Evolutionary conservation across 2,113 vertebrate genomes (phyloP).

Genomic region (Nymphicus hollandicus): DNA sequence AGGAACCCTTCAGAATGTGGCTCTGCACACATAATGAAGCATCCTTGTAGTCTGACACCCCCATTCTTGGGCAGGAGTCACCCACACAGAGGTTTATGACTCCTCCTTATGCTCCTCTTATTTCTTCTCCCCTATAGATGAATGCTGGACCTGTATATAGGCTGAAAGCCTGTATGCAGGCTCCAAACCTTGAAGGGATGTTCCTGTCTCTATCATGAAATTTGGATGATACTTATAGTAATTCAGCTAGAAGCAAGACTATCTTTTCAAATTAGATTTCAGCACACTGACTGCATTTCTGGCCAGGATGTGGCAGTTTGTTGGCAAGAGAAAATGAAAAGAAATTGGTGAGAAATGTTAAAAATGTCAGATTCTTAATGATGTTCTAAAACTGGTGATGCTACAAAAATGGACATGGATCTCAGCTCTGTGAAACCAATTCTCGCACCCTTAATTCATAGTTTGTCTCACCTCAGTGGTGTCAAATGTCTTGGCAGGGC

Average conservation of each 20-base stretch:
- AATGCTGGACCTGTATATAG: neutral
- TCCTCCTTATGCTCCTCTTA: neutral
- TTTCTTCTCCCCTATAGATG: neutral
- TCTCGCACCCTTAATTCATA: neutral
- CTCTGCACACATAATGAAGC: neutral
- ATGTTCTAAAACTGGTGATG: constrained; percentile 26
- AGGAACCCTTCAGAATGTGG: neutral
- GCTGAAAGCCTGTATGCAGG: neutral
- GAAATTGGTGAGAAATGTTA: neutral
- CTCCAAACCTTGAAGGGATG: neutral
- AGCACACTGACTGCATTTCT: constrained; percentile 26
- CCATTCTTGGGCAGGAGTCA: neutral
- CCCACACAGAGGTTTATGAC: neutral
- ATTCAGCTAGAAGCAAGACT: constrained; percentile 47
- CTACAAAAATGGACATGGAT: constrained; percentile 5
- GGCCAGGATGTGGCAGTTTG: constrained; percentile 23
- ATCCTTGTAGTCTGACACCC: neutral
- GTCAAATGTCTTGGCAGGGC: neutral
- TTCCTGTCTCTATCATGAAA: constrained; percentile 5
- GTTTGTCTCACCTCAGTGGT: neutral
- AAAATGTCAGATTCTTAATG: neutral
- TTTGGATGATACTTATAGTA: constrained; percentile 9
- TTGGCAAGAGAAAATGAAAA: constrained; percentile 36
- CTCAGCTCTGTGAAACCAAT: neutral
- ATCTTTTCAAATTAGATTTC: constrained; percentile 48